Evolutionary conservation across 2,113 vertebrate genomes (phyloP).

Genomic region (Trichomycterus rosablanca): DNA sequence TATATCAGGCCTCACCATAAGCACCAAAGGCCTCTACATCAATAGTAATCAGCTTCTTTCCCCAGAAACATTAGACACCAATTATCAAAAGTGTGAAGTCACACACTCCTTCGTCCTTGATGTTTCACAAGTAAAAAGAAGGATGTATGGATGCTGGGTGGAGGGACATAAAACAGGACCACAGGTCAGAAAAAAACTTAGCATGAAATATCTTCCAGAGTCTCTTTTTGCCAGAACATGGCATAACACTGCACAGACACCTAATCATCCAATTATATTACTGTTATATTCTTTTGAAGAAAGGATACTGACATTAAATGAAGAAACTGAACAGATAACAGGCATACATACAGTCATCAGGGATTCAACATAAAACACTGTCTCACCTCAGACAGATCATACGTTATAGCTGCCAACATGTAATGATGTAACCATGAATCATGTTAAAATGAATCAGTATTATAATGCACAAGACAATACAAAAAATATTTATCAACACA

Average conservation of each 20-base stretch:
- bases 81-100: constrained; percentile 57
- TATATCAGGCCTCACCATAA: constrained; percentile 46
- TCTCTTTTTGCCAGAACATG: constrained; percentile 22
- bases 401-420: no score
- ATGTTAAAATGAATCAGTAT: no score
- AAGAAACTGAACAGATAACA: constrained; percentile 32
- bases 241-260: constrained; percentile 36
- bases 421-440: background rate
- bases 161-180: constrained; percentile 22
- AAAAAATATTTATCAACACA: no score
- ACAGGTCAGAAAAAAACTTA: constrained; percentile 23
- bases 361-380: background rate
- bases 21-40: constrained; percentile 52
- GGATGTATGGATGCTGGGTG: constrained; percentile 28
- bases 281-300: constrained; percentile 34
- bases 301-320: constrained; percentile 21
- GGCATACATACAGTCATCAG: constrained; percentile 18
- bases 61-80: constrained; percentile 60
- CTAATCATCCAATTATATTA: constrained; percentile 43
- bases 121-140: constrained; percentile 29
- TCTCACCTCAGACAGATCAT: background rate
- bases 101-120: constrained; percentile 59
- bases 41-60: constrained; percentile 56
- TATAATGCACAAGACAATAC: no score
- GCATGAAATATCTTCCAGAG: constrained; percentile 39